Evolutionary conservation across 2,797 vertebrate genomes (phyloP).

Genomic region (Hemitrygon akajei): DNA sequence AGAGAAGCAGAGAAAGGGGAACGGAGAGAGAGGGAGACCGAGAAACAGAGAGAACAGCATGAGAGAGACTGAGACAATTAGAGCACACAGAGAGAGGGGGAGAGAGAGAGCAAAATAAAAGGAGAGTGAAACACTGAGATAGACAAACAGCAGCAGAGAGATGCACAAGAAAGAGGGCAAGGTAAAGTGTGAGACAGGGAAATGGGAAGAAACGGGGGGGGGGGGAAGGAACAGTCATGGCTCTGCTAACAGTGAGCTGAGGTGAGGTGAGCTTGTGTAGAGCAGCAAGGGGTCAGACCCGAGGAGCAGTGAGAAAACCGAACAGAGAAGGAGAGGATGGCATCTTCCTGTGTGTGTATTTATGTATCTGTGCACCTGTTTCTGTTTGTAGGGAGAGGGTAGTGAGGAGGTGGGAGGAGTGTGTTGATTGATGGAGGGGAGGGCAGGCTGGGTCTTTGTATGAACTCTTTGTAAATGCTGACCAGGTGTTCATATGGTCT

Average conservation of each 20-base stretch:
- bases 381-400: not conserved
- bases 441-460: not conserved
- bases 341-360: not conserved
- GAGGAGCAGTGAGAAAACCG: not conserved
- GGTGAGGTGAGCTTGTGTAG: not conserved
- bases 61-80: not conserved
- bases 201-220: not conserved
- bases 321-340: not conserved
- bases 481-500: no score
- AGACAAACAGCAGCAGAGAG: not conserved
- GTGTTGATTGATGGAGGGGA: not conserved
- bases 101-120: not conserved
- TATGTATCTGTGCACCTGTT: no score
- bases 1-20: not conserved
- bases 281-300: not conserved
- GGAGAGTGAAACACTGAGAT: no score
- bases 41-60: no score
- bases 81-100: not conserved
- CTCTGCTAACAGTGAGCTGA: no score
- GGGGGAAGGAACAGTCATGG: no score
- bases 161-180: no score
- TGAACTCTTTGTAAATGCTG: no score
- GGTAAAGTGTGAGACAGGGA: not conserved
- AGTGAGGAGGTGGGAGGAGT: no score
- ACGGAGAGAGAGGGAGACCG: not conserved